These are phyloP conservation scores for Oscheius sp. DNA, from an alignment of 1,140 invertebrate species.

Conservation along the genomic window DNA sequence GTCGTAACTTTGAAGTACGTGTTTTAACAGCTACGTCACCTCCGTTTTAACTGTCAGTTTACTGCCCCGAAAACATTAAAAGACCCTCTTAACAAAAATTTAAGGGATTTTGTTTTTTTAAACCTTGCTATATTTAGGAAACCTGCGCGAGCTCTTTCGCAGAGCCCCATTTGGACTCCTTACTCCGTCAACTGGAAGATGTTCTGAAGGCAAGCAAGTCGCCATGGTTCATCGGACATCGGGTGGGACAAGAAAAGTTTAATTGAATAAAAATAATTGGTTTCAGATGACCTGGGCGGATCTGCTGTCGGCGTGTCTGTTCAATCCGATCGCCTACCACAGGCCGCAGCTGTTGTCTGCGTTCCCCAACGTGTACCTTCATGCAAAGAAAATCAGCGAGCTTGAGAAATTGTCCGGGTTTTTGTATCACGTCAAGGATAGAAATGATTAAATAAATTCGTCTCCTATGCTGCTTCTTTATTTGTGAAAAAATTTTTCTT, in stretches of 20 bases:
- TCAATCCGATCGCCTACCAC: constrained; percentile 34
- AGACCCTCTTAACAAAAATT: no score
- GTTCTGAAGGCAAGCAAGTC: background rate
- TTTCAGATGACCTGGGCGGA: constrained; percentile 38
- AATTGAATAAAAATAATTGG: background rate
- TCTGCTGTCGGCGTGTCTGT: constrained; percentile 7
- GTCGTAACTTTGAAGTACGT: no score
- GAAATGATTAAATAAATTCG: no score
- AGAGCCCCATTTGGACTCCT: background rate
- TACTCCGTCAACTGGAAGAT: constrained; percentile 9
- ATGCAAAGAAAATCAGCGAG: constrained; percentile 17
- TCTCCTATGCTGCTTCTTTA: no score
- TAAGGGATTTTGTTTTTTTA: no score
- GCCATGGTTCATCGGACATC: constrained; percentile 25
- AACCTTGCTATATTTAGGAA: no score
- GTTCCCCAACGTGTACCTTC: constrained; percentile 14
- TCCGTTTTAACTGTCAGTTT: no score
- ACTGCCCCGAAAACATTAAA: no score
- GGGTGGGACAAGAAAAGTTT: constrained; percentile 16
- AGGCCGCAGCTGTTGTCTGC: constrained; percentile 9
- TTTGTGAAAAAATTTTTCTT: no score
- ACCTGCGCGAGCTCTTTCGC: background rate
- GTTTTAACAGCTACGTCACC: no score
- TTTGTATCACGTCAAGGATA: constrained; percentile 24
- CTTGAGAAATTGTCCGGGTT: constrained; percentile 22